Base-by-base conservation (phyloP, 2,113 vertebrate genomes). In the Melospiza melodia region DNA sequence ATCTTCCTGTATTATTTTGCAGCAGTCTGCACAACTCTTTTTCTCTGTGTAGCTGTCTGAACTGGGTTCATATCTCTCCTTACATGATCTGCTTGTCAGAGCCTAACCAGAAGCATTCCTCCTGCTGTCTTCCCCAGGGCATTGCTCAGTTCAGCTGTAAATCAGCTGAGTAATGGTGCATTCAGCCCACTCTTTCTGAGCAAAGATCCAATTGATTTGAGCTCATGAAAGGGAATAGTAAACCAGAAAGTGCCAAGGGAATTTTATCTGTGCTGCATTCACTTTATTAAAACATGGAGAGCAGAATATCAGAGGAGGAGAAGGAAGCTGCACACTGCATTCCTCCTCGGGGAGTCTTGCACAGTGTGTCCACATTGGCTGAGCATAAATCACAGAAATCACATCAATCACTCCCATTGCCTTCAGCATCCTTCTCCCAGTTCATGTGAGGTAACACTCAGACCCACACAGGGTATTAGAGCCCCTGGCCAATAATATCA, bases 321-420 rank as follows among this genome's bases (percentile, higher is more conserved):
- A 48, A 25, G 66, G 55, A 74, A 63, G 28, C 1, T 1, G 68
- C 23, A 1, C 0, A 0, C 8, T 43, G 65, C 44, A 33, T 69
- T 46, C 7, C 17, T 78, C 86, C 86, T 74, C 3, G 1, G 65
- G 83, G 83, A 63, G 22, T 35, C 17, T 63, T 2, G 3, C 3
- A 0, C 51, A 41, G 14, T 0, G 0, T 3, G 2, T 71, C 69
- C 4, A 2, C 8, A 1, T 58, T 3, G 3, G 61, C 49, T 49
- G 55, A 74, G 22, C 10, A 3, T 43, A 58, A 58, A 22, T 90
- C 16, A 2, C 6, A 3, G 37, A 58, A 58, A 22, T 90, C 39
- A 39, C 39, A 39, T 39, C 39, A 39, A 39, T 39, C 16, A 2
- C 6, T 94, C 48, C 39, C 0, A 0, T 35, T 94, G 85, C 73